Evolutionary conservation across 2,888 invertebrate species (phyloP).

Genomic region (Limnephilus rhombicus): DNA sequence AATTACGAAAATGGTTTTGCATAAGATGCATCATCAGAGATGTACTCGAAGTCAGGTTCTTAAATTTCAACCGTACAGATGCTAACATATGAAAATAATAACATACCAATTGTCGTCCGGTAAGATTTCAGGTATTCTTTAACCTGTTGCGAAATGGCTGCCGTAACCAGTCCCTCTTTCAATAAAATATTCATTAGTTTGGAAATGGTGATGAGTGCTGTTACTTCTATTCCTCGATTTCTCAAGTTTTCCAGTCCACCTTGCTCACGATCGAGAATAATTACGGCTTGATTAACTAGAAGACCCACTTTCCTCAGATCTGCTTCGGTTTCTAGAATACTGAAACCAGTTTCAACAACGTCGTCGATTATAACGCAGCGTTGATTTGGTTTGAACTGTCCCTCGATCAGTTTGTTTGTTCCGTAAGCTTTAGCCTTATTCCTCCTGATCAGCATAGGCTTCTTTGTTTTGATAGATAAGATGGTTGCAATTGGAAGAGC

Average conservation of each 20-base stretch:
- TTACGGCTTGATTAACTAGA: constrained; percentile 86
- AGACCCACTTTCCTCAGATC: constrained; percentile 83
- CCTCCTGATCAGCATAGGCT: constrained; percentile 93
- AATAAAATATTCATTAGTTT: constrained; percentile 81
- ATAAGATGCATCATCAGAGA: too few relatives aligned
- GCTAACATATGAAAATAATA: not conserved
- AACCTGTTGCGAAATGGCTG: constrained; percentile 77
- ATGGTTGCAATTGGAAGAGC: constrained; percentile 96
- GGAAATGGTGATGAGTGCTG: constrained; percentile 83
- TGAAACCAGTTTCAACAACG: constrained; percentile 94
- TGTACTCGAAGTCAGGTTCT: too few relatives aligned
- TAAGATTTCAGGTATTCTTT: constrained; percentile 80
- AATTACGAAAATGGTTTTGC: too few relatives aligned
- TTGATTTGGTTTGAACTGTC: constrained; percentile 86
- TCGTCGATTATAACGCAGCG: constrained; percentile 95
- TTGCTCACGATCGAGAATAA: constrained; percentile 94
- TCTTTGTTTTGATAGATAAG: constrained; percentile 83
- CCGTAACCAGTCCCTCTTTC: constrained; percentile 80
- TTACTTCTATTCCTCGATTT: constrained; percentile 83
- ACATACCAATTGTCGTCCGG: constrained; percentile 77
- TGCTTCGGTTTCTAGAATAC: constrained; percentile 93
- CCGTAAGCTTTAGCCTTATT: constrained; percentile 98
- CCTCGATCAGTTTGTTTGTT: constrained; percentile 96
- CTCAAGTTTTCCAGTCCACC: constrained; percentile 88
- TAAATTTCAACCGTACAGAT: too few relatives aligned